Evolutionary conservation across 2,888 invertebrate species (phyloP), one percentile per base, ranked within the genome.

Genomic region (Atrina japonica): DNA sequence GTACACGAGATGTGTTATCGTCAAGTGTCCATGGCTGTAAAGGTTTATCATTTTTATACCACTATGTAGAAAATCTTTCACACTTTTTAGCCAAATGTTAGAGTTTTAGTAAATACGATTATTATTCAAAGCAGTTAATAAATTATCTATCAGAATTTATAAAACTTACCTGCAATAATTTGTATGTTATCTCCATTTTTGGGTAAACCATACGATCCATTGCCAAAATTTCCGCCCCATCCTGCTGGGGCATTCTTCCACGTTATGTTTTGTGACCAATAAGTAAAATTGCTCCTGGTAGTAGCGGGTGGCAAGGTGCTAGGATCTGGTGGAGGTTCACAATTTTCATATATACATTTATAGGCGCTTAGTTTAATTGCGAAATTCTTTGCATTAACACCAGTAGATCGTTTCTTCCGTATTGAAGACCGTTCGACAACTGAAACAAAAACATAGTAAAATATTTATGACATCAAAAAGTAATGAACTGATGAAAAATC

Each of bases 341-440:
- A 89, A 75, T 86, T 77, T 27, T 63, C 66, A 58, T 79, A 88
- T 76, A 73, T 87, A 73, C 87, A 88, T 47, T 77, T 79, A 61
- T 58, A 72, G 49, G 71, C 61, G 18, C 35, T 50, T 23, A 72
- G 67, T n/a, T 66, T 56, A 7, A 72, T 30, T 3, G 35, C 25
- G 16, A 66, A 29, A 6, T 45, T 43, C 18, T 45, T 50, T 21
- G 45, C 30, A 0, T 30, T 29, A 6, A 6, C 11, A 2, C 41
- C 14, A 25, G 45, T 25, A 29, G 58, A 35, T 16, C 66, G 35
- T 50, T 71, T 71, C 45, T 66, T 72, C 14, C 61, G 59, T 27
- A 66, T 35, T 40, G 55, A 55, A 5, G 29, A 29, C n/a, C 25
- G 43, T 3, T 18, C 27, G 23, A 55, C 55, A 23, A 66, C 65